phyloP scores from a whole-genome alignment of 2,888 invertebrate species.

The Drosophila paranaensis region DNA sequence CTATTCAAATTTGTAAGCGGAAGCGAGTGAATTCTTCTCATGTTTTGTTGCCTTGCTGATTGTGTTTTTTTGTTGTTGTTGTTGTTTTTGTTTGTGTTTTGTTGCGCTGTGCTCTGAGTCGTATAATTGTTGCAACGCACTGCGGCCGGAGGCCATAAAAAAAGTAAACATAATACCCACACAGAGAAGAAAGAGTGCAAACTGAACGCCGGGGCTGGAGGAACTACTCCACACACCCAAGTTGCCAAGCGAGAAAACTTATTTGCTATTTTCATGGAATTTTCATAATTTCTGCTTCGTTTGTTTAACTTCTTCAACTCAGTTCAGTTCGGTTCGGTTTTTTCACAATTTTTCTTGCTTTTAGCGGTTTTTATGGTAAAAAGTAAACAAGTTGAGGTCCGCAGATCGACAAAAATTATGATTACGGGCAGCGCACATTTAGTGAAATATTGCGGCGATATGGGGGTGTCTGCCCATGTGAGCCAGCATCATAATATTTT shows the following conservation, averaged over 20 bases:
- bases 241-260: constrained; percentile 62
- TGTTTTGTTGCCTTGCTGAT: constrained; percentile 56
- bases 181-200: constrained; percentile 5
- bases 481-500: constrained; percentile 61
- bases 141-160: constrained; percentile 77
- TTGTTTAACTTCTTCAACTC: constrained; percentile 35
- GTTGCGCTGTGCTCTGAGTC: constrained; percentile 64
- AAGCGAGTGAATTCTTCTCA: constrained; percentile 72
- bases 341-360: constrained; percentile 20
- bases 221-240: constrained; percentile 11
- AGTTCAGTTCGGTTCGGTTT: not conserved
- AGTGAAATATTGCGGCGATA: constrained; percentile 43
- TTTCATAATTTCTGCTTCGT: constrained; percentile 79
- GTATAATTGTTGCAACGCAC: constrained; percentile 79
- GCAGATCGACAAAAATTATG: constrained; percentile 51
- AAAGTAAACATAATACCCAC: constrained; percentile 69
- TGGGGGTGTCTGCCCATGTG: constrained; percentile 12
- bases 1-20: constrained; percentile 66
- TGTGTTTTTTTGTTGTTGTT: constrained; percentile 25
- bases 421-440: constrained; percentile 35
- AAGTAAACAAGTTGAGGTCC: constrained; percentile 64
- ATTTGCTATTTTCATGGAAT: constrained; percentile 81
- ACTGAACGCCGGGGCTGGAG: constrained; percentile 17
- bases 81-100: constrained; percentile 13
- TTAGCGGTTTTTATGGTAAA: constrained; percentile 70